phyloP scores from a whole-genome alignment of 2,113 vertebrate species.

The Pelecanus crispus region DNA sequence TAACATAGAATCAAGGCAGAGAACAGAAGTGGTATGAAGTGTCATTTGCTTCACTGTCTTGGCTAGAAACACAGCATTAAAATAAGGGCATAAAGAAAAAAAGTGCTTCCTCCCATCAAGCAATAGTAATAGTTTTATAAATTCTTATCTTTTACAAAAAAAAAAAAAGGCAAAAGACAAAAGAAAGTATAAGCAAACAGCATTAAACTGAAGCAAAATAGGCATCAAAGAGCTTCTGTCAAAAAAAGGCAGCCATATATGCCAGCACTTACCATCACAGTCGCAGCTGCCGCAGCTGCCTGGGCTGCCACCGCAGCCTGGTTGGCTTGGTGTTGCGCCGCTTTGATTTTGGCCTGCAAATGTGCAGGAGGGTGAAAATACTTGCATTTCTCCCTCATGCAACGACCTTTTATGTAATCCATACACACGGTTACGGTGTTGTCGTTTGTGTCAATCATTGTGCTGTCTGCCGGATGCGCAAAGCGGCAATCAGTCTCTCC shows the following conservation, averaged over 20 bases:
- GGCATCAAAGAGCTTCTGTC: conserved; percentile 36
- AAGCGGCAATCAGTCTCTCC: conserved; percentile 97
- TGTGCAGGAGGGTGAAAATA: conserved; percentile 99
- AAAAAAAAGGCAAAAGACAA: conserved; percentile 19
- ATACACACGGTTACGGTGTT: conserved; percentile 99
- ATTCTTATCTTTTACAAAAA: neutral
- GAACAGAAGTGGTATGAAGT: conserved; percentile 58
- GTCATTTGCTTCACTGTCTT: conserved; percentile 57
- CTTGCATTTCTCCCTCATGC: conserved; percentile 99
- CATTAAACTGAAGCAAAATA: conserved; percentile 34
- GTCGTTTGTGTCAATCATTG: conserved; percentile 94
- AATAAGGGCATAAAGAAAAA: conserved; percentile 47
- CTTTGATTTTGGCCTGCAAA: conserved; percentile 99
- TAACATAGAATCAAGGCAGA: conserved; percentile 33
- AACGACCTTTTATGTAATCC: conserved; percentile 99
- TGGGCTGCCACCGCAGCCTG: conserved; percentile 89
- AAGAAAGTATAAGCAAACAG: conserved; percentile 25
- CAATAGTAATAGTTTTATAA: conserved; percentile 40
- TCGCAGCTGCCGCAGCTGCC: conserved; percentile 87
- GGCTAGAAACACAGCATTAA: conserved; percentile 64
- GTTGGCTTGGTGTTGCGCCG: conserved; percentile 92
- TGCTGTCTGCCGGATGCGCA: conserved; percentile 93
- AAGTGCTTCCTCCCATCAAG: conserved; percentile 61
- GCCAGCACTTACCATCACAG: conserved; percentile 89
- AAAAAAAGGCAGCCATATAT: conserved; percentile 43